Percentiles rank a stretch among this genome's conserved stretches.
phyloP scores from a whole-genome alignment of 92 coral and sea anemone genomes.

The Plumapathes pennacea region DNA sequence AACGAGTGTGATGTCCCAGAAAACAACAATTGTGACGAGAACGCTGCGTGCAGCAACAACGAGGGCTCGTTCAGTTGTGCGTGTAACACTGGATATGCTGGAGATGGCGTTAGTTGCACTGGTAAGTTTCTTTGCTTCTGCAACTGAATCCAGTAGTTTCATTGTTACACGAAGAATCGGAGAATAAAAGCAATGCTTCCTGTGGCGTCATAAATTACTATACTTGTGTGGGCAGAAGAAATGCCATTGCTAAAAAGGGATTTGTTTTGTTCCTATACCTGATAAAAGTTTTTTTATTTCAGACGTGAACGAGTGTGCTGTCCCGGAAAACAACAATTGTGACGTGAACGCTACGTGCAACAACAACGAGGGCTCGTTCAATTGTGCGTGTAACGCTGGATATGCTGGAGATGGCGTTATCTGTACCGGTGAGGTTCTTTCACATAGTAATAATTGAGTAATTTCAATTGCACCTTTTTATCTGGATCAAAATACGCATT shows the following conservation, averaged over 20 bases:
- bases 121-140: conserved; percentile 34
- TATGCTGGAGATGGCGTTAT: conserved; percentile 49
- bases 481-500: background rate
- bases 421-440: conserved; percentile 68
- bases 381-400: conserved; percentile 59
- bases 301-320: conserved; percentile 13
- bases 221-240: too few relatives aligned
- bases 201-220: too few relatives aligned
- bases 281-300: background rate
- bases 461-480: too few relatives aligned
- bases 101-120: conserved; percentile 51
- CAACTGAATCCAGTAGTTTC: too few relatives aligned
- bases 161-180: too few relatives aligned
- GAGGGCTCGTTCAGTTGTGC: conserved; percentile 30
- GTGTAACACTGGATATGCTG: conserved; percentile 60
- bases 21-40: conserved; percentile 19
- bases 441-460: too few relatives aligned
- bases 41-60: conserved; percentile 47
- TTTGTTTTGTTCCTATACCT: too few relatives aligned
- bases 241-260: too few relatives aligned
- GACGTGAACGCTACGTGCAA: conserved; percentile 48
- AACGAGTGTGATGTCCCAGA: conserved; percentile 4
- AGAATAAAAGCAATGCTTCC: too few relatives aligned
- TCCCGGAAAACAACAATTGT: conserved; percentile 12
- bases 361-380: conserved; percentile 17